A percentile compares a stretch with the other conserved stretches of the same genome.
phyloP scores from a whole-genome alignment of 1,140 invertebrate species.

The Panagrolaimus sp. region DNA sequence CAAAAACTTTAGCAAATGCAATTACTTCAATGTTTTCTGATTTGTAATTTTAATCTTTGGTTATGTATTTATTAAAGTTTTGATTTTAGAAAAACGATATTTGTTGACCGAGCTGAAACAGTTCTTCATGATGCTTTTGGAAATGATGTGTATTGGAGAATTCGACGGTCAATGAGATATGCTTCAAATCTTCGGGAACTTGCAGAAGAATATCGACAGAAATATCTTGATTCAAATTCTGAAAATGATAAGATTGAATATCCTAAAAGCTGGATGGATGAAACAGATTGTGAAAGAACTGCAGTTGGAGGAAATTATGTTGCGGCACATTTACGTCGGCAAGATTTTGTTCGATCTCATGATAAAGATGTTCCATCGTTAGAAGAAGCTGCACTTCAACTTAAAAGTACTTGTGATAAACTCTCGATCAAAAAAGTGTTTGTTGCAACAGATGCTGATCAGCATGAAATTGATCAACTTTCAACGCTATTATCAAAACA shows the following conservation, averaged over 20 bases:
- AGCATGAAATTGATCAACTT: conserved; percentile 61
- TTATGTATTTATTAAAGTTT: conserved; percentile 10
- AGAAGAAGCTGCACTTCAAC: conserved; percentile 65
- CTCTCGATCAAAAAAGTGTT: conserved; percentile 69
- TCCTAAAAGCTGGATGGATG: conserved; percentile 68
- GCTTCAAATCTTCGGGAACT: conserved; percentile 68
- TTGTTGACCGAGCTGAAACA: conserved; percentile 81
- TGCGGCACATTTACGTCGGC: conserved; percentile 74
- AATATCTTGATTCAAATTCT: neutral
- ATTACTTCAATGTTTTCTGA: conserved; percentile 29
- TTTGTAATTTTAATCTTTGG: conserved; percentile 18
- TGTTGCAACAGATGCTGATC: conserved; percentile 74
- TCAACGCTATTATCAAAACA: conserved; percentile 58
- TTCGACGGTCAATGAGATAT: conserved; percentile 82
- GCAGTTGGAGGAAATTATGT: conserved; percentile 73
- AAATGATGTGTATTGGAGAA: conserved; percentile 73
- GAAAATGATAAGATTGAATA: conserved; percentile 64
- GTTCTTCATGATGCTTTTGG: conserved; percentile 81
- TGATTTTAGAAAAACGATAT: conserved; percentile 65
- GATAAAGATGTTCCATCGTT: conserved; percentile 70
- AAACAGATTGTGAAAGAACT: conserved; percentile 62
- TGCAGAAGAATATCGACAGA: conserved; percentile 69
- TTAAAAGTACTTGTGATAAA: conserved; percentile 64
- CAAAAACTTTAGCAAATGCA: conserved; percentile 65
- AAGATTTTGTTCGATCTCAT: conserved; percentile 73